A percentile compares a stretch with the other conserved stretches of the same genome.
Evolutionary conservation across 2,113 vertebrate species (phyloP).

Genomic region (Vombatus ursinus): DNA sequence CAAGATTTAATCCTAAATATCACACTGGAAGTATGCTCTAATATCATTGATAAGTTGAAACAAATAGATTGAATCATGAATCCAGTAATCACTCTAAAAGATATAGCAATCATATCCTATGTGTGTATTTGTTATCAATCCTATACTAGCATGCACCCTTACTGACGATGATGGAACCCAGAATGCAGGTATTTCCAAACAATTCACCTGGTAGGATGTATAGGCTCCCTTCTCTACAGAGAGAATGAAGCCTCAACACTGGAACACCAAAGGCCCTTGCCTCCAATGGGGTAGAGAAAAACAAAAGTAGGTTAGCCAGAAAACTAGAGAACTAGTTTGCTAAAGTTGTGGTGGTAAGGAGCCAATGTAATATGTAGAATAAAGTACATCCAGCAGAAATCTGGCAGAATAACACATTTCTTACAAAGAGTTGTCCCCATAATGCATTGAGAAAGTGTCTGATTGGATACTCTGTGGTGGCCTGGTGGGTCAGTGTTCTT

Average conservation of each 20-base stretch:
- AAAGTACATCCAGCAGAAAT: neutral
- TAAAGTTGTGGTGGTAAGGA: neutral
- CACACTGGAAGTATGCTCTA: neutral
- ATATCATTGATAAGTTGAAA: conserved; percentile 3
- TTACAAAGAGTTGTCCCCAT: neutral
- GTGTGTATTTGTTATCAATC: neutral
- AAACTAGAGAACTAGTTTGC: neutral
- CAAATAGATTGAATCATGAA: neutral
- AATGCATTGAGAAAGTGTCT: neutral
- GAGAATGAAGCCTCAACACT: neutral
- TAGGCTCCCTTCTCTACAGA: neutral
- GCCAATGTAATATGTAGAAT: neutral
- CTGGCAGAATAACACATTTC: neutral
- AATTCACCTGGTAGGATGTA: neutral
- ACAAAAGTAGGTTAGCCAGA: neutral
- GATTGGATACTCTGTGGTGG: neutral
- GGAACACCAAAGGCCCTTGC: neutral
- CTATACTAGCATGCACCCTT: neutral
- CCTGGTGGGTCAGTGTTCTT: neutral
- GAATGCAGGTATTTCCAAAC: neutral
- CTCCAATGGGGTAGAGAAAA: neutral
- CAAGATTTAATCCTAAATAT: neutral
- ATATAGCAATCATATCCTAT: neutral
- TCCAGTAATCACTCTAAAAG: neutral
- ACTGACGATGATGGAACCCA: neutral